Conservation (phyloP, 2,888 invertebrate species). For the Drosophila lutescens region DNA sequence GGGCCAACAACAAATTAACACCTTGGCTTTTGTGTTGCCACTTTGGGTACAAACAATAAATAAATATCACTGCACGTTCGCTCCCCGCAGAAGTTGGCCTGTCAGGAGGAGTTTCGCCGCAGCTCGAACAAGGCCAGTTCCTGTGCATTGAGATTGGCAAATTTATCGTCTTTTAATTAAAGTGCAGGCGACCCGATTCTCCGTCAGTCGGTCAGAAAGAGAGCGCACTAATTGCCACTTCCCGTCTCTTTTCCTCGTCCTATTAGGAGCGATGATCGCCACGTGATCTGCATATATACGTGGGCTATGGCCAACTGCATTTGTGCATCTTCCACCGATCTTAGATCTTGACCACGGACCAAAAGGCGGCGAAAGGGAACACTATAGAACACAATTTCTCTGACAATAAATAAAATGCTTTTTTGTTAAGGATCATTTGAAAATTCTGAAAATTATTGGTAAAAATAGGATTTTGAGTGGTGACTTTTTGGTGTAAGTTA, state of each 20-base stretch:
- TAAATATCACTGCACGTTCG: constrained; percentile 74
- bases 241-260: constrained; percentile 42
- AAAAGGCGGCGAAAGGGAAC: neutral
- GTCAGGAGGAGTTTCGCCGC: constrained; percentile 50
- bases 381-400: neutral
- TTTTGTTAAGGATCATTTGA: neutral
- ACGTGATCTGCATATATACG: constrained; percentile 32
- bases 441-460: neutral
- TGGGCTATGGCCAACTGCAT: constrained; percentile 41
- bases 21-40: constrained; percentile 80
- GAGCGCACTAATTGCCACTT: constrained; percentile 69
- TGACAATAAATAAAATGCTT: neutral
- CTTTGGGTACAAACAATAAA: constrained; percentile 82
- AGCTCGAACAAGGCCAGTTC: constrained; percentile 36
- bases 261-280: constrained; percentile 32
- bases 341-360: constrained; percentile 42
- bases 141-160: constrained; percentile 68
- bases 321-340: constrained; percentile 36
- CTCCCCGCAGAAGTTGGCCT: constrained; percentile 41
- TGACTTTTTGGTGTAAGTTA: no score
- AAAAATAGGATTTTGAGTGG: no score
- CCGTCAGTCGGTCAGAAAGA: constrained; percentile 58
- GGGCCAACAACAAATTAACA: constrained; percentile 81
- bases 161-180: constrained; percentile 84
- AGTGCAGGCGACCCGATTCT: constrained; percentile 80